These are phyloP conservation scores for Rynchops niger DNA, from an alignment of 2,113 vertebrate species.

Conservation along the genomic window DNA sequence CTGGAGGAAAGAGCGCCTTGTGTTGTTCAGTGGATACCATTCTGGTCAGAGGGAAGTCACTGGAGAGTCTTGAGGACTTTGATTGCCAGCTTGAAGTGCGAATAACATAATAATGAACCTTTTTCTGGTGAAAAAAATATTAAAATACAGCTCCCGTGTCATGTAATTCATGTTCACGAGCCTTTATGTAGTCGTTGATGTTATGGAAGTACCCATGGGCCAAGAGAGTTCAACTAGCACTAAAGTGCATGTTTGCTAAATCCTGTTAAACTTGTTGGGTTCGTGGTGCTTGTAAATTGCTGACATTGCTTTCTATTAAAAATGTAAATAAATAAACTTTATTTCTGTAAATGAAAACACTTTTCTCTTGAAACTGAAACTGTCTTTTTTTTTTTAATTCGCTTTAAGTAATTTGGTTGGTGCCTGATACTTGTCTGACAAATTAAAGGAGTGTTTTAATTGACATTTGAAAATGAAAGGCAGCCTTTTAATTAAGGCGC, in stretches of 20 bases:
- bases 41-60: neutral
- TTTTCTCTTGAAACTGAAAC: neutral
- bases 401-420: neutral
- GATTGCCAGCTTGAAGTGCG: neutral
- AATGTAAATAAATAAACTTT: neutral
- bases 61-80: neutral
- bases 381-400: neutral
- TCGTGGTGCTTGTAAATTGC: neutral
- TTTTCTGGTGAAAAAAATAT: neutral
- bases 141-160: neutral
- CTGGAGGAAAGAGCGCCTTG: neutral
- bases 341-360: neutral
- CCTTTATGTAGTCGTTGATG: neutral
- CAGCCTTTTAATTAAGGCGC: neutral
- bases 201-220: neutral
- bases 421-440: neutral
- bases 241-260: neutral
- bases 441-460: neutral
- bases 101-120: neutral
- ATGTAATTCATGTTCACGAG: neutral
- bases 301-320: neutral
- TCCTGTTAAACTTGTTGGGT: neutral
- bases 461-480: neutral
- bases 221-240: neutral
- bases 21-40: neutral